A percentile compares a stretch with the other conserved stretches of the same genome.
Evolutionary conservation across 2,797 vertebrate species (phyloP).

Genomic region (Poecile montanus): DNA sequence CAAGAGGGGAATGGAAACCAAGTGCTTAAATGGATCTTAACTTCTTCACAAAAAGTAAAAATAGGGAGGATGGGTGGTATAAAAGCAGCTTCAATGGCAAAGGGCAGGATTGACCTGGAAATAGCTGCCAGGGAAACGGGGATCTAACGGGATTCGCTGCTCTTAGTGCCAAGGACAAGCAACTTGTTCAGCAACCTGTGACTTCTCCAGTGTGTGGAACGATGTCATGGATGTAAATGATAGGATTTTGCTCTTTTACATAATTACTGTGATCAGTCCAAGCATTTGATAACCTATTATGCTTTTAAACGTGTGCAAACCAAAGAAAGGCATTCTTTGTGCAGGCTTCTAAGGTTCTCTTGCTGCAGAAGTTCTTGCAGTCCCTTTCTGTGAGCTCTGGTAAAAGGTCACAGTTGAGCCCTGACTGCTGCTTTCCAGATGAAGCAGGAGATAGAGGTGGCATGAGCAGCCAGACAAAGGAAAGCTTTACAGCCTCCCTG

Average conservation of each 20-base stretch:
- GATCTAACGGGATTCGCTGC: neutral
- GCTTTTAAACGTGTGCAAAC: neutral
- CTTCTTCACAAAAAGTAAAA: neutral
- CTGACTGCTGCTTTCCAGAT: neutral
- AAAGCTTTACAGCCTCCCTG: neutral
- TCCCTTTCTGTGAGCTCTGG: neutral
- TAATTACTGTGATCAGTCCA: neutral
- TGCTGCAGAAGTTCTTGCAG: neutral
- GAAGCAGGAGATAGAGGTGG: neutral
- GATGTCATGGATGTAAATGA: accelerated
- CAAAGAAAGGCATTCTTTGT: neutral
- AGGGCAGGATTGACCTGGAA: neutral
- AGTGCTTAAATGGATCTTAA: neutral
- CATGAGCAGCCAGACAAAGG: neutral
- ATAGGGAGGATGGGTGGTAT: neutral
- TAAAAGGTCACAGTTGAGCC: neutral
- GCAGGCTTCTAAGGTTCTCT: neutral
- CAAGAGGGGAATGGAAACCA: neutral
- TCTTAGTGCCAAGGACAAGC: neutral
- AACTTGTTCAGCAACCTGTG: neutral
- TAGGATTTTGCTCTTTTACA: neutral
- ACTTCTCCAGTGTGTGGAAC: neutral
- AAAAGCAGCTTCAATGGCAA: neutral
- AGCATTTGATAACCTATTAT: neutral
- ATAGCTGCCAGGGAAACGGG: neutral